These are phyloP conservation scores for Phoebastria nigripes DNA, from an alignment of 2,797 vertebrate species.

Conservation along the genomic window DNA sequence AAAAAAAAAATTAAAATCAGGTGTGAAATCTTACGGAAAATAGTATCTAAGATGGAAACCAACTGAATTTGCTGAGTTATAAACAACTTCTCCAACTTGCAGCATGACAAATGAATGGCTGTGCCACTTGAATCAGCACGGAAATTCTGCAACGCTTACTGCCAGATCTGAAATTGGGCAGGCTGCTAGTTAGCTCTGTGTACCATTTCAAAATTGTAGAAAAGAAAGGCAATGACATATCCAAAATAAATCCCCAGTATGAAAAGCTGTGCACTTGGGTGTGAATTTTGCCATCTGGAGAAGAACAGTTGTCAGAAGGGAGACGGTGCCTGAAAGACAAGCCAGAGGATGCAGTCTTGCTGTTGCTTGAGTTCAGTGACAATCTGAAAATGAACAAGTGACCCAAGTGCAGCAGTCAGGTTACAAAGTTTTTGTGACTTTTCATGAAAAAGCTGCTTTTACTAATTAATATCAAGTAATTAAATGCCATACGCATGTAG, in stretches of 20 bases:
- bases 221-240: background rate
- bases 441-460: background rate
- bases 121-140: background rate
- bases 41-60: background rate
- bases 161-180: background rate
- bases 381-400: background rate
- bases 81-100: background rate
- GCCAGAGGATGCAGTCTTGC: background rate
- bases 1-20: background rate
- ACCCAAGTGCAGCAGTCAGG: background rate
- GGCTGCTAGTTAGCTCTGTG: background rate
- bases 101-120: background rate
- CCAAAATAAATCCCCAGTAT: background rate
- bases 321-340: background rate
- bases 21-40: background rate
- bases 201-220: background rate
- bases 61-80: constrained; percentile 24
- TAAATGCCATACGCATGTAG: background rate
- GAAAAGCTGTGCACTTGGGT: background rate
- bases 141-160: constrained; percentile 20
- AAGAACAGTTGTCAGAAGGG: background rate
- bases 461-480: background rate
- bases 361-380: background rate
- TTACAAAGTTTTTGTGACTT: background rate
- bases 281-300: constrained; percentile 27